Evolutionary conservation across 2,113 vertebrate genomes (phyloP).

Genomic region (Melanotaenia duboulayi): DNA sequence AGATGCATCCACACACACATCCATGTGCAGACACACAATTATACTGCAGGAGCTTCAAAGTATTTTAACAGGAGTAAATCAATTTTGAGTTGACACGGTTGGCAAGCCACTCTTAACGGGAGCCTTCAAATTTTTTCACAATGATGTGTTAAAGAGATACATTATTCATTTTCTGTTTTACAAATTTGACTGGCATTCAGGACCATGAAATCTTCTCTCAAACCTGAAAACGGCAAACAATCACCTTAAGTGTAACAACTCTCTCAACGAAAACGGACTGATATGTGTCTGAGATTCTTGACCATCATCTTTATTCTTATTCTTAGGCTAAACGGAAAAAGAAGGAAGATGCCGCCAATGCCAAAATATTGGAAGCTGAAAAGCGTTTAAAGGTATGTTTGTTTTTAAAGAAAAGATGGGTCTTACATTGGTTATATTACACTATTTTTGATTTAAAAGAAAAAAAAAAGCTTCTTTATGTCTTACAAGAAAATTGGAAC

Average conservation of each 20-base stretch:
- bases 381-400: constrained; percentile 98
- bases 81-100: constrained; percentile 86
- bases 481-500: constrained; percentile 32
- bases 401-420: constrained; percentile 39
- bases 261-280: constrained; percentile 64
- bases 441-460: background rate
- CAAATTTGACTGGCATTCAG: constrained; percentile 77
- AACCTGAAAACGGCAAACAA: constrained; percentile 70
- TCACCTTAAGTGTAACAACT: constrained; percentile 66
- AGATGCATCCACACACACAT: constrained; percentile 32
- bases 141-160: constrained; percentile 85
- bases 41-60: constrained; percentile 82
- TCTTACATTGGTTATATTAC: background rate
- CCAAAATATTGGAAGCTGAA: constrained; percentile 99
- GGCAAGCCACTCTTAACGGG: constrained; percentile 84
- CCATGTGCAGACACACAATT: constrained; percentile 63
- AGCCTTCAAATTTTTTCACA: constrained; percentile 82
- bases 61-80: constrained; percentile 84
- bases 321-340: constrained; percentile 98
- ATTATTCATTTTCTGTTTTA: constrained; percentile 82
- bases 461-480: background rate
- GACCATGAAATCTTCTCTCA: constrained; percentile 65
- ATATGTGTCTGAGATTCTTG: constrained; percentile 75
- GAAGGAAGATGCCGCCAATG: constrained; percentile 98
- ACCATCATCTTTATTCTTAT: constrained; percentile 89